These are phyloP conservation scores for Hybognathus amarus DNA, from an alignment of 2,797 vertebrate species.

Conservation along the genomic window DNA sequence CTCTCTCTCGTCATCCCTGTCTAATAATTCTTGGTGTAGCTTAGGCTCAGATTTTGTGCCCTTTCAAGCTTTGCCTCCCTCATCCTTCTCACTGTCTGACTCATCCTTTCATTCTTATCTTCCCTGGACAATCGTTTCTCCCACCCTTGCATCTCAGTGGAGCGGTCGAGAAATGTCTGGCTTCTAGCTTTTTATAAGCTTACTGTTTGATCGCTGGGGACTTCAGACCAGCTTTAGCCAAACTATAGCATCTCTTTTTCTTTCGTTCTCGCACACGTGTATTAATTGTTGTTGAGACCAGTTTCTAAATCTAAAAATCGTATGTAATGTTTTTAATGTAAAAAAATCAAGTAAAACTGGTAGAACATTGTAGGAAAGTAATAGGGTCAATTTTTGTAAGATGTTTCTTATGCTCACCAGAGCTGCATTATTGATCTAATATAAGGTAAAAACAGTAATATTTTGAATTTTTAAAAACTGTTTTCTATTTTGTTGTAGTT, in stretches of 20 bases:
- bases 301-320: neutral
- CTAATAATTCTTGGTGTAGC: constrained; percentile 50
- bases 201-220: constrained; percentile 24
- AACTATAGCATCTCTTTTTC: neutral
- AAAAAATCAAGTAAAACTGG: neutral
- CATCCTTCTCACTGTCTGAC: constrained; percentile 52
- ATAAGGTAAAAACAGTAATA: neutral
- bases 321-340: neutral
- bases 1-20: constrained; percentile 45
- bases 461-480: no score
- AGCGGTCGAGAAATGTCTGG: constrained; percentile 15
- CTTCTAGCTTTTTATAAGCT: constrained; percentile 27
- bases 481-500: no score
- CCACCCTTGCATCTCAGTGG: constrained; percentile 21
- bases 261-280: neutral
- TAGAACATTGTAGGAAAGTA: no score
- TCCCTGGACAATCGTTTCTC: constrained; percentile 31
- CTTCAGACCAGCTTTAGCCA: constrained; percentile 5
- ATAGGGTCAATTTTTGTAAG: no score
- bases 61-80: constrained; percentile 18
- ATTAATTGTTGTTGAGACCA: neutral
- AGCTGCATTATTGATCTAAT: no score
- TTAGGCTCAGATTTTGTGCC: constrained; percentile 12
- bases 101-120: constrained; percentile 24
- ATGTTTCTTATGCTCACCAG: no score